phyloP scores from a whole-genome alignment of 2,888 invertebrate genomes.

The Napeogenes inachia region DNA sequence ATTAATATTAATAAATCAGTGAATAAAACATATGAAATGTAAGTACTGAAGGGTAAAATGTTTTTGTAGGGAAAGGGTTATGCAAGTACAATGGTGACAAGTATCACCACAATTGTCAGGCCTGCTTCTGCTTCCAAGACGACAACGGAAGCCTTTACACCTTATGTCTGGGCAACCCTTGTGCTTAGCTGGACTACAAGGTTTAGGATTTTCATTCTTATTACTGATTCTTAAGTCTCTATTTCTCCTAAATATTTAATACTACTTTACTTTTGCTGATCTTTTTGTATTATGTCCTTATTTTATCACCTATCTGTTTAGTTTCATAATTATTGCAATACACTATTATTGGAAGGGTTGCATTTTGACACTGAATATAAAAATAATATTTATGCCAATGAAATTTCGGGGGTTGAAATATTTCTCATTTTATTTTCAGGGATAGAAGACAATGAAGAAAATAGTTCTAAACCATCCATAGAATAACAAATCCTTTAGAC shows the following conservation, averaged over 20 bases:
- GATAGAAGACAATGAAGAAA: constrained; percentile 9
- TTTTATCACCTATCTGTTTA: neutral
- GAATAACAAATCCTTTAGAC: neutral
- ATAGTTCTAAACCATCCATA: constrained; percentile 7
- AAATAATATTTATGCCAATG: too few relatives aligned
- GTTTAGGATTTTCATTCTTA: constrained; percentile 13
- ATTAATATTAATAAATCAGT: too few relatives aligned
- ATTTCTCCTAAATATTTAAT: neutral
- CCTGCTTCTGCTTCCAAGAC: constrained; percentile 38
- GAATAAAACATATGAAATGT: neutral
- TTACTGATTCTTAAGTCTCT: neutral
- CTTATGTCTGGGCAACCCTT: constrained; percentile 38
- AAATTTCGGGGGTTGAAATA: neutral
- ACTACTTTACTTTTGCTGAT: too few relatives aligned
- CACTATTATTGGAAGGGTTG: constrained; percentile 4
- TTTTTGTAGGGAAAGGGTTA: constrained; percentile 31
- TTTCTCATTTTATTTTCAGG: neutral
- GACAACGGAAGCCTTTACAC: constrained; percentile 33
- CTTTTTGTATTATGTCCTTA: too few relatives aligned
- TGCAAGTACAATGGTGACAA: constrained; percentile 43
- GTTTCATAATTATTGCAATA: neutral
- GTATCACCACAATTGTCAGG: constrained; percentile 40
- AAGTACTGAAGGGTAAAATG: constrained; percentile 1
- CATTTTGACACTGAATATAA: neutral
- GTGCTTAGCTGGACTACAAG: constrained; percentile 32